phyloP scores from a whole-genome alignment of 2,113 vertebrate species.

The Serinus canaria region DNA sequence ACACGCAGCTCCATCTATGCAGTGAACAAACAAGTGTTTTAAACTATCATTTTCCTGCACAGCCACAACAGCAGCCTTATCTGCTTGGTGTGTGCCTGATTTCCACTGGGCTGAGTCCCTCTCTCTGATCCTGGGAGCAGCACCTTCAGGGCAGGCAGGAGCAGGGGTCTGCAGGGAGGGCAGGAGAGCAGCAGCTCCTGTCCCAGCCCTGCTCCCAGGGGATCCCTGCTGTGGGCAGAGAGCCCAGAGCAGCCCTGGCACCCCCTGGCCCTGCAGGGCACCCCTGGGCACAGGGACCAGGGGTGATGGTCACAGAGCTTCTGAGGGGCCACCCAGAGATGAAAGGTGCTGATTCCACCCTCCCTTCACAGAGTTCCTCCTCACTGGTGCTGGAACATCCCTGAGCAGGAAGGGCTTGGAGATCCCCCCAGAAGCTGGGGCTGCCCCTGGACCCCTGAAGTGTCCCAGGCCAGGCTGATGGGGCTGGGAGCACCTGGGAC shows the following conservation, averaged over 20 bases:
- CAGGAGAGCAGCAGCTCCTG: accelerated
- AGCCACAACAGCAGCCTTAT: neutral
- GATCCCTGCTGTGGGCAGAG: accelerated
- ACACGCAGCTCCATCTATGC: accelerated
- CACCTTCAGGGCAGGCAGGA: neutral
- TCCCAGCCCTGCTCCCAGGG: neutral
- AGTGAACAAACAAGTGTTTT: neutral
- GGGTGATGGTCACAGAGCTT: accelerated
- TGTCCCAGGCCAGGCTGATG: neutral
- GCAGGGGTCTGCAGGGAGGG: no score
- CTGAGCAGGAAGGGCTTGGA: neutral
- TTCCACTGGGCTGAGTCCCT: neutral
- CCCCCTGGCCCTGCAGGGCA: accelerated
- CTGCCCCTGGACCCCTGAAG: neutral
- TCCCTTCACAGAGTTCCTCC: neutral
- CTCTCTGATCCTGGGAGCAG: neutral
- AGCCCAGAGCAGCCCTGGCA: neutral
- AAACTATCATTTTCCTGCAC: neutral
- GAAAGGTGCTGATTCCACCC: accelerated
- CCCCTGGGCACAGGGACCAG: no score
- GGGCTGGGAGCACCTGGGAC: neutral
- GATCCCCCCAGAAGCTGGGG: neutral
- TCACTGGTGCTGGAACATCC: neutral
- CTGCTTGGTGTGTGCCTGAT: neutral
- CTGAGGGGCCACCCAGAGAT: neutral